Percentiles rank a stretch among this genome's conserved stretches.
phyloP scores from a whole-genome alignment of 1,140 invertebrate genomes.

The Aphis craccivora region DNA sequence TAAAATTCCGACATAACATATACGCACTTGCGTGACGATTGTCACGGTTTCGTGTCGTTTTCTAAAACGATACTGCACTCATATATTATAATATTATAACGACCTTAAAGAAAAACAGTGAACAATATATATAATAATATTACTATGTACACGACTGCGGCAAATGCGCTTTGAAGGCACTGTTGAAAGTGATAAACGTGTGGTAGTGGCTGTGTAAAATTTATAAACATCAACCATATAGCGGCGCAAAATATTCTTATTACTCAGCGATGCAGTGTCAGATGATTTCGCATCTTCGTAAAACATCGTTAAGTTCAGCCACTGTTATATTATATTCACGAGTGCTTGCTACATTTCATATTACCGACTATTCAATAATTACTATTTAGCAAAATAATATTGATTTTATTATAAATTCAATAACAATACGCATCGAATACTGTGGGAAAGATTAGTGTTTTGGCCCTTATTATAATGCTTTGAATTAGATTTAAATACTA shows the following conservation, averaged over 20 bases:
- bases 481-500: not conserved
- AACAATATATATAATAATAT: not conserved
- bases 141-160: not conserved
- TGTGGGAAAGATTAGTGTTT: no score
- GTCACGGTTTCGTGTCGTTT: slow-evolving; percentile 31
- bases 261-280: no score
- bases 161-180: not conserved
- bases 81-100: not conserved
- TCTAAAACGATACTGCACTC: not conserved
- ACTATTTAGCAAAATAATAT: not conserved
- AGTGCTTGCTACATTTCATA: not conserved
- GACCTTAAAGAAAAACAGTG: slow-evolving; percentile 2
- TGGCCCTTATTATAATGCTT: not conserved
- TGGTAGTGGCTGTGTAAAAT: not conserved
- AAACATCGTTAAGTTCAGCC: no score
- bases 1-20: not conserved
- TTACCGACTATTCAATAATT: not conserved
- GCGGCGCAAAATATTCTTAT: no score
- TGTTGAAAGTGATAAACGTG: not conserved
- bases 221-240: not conserved
- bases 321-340: not conserved
- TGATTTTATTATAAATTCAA: not conserved
- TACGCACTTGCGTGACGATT: slow-evolving; percentile 28
- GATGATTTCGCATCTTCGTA: no score
- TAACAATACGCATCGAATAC: not conserved